A percentile compares a stretch with the other conserved stretches of the same genome.
These are phyloP conservation scores for Mormyrus lacerda DNA, from an alignment of 2,113 vertebrate species.

Conservation along the genomic window DNA sequence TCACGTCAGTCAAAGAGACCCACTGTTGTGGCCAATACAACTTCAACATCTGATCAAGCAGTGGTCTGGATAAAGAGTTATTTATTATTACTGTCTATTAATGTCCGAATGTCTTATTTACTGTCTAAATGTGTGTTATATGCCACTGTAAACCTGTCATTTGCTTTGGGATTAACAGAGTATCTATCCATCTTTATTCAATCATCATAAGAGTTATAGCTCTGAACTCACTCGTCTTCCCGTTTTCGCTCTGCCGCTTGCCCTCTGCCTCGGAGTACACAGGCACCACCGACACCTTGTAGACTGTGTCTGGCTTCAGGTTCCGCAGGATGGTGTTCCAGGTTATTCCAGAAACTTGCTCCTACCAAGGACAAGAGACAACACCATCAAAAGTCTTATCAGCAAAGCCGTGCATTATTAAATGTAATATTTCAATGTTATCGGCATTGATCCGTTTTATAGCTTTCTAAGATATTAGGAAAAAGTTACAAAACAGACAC, in stretches of 20 bases:
- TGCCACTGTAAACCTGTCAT: not conserved
- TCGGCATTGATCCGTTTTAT: not conserved
- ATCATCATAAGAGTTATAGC: not conserved
- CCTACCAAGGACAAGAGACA: slow-evolving; percentile 48
- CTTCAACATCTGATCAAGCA: not conserved
- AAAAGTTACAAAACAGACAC: not conserved
- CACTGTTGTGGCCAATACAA: not conserved
- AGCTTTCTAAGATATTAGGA: not conserved
- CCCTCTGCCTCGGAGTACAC: slow-evolving; percentile 78
- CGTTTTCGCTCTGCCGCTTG: slow-evolving; percentile 69
- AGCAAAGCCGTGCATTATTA: not conserved
- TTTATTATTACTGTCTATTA: not conserved
- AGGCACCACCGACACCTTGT: slow-evolving; percentile 58
- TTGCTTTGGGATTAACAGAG: not conserved
- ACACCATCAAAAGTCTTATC: not conserved
- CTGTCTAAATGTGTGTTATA: not conserved
- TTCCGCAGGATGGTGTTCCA: slow-evolving; percentile 57
- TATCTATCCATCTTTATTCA: not conserved
- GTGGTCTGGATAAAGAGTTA: not conserved
- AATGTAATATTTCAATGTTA: not conserved
- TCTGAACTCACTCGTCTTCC: slow-evolving; percentile 77
- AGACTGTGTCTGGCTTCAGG: slow-evolving; percentile 50
- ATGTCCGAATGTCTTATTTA: not conserved
- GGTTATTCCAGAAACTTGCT: slow-evolving; percentile 81
- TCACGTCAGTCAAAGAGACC: not conserved